Conservation (phyloP, 2,888 invertebrate genomes). For the Luperina testacea region DNA sequence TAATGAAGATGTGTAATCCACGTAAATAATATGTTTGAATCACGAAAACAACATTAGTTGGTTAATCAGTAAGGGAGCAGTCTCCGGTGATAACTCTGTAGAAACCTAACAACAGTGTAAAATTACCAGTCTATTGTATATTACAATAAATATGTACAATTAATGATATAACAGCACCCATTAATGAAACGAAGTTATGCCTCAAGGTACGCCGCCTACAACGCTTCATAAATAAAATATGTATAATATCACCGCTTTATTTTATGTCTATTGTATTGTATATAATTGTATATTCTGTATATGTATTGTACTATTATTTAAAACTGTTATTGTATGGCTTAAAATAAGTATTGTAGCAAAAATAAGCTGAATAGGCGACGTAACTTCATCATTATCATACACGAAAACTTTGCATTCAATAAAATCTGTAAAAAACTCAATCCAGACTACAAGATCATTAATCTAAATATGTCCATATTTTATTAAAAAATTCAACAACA, state of each 20-base stretch:
- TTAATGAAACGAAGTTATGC: conserved; percentile 83
- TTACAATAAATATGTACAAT: conserved; percentile 90
- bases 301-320: conserved; percentile 83
- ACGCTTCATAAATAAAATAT: conserved; percentile 80
- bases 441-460: conserved; percentile 90
- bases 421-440: conserved; percentile 89
- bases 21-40: conserved; percentile 56
- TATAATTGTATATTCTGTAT: conserved; percentile 82
- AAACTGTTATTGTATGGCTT: conserved; percentile 79
- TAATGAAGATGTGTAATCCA: conserved; percentile 45
- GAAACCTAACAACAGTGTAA: conserved; percentile 89
- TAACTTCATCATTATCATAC: conserved; percentile 68
- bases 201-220: conserved; percentile 79
- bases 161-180: conserved; percentile 89
- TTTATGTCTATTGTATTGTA: conserved; percentile 80
- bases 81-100: conserved; percentile 85
- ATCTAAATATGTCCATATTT: conserved; percentile 88
- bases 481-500: conserved; percentile 89
- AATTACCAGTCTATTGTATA: conserved; percentile 90
- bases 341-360: conserved; percentile 88
- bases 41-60: conserved; percentile 51
- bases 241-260: conserved; percentile 83
- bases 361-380: conserved; percentile 85
- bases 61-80: conserved; percentile 70
- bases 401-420: conserved; percentile 81